Evolutionary conservation across 2,113 vertebrate species (phyloP), one percentile per base, ranked within the genome.

Genomic region (Pelecanus crispus): DNA sequence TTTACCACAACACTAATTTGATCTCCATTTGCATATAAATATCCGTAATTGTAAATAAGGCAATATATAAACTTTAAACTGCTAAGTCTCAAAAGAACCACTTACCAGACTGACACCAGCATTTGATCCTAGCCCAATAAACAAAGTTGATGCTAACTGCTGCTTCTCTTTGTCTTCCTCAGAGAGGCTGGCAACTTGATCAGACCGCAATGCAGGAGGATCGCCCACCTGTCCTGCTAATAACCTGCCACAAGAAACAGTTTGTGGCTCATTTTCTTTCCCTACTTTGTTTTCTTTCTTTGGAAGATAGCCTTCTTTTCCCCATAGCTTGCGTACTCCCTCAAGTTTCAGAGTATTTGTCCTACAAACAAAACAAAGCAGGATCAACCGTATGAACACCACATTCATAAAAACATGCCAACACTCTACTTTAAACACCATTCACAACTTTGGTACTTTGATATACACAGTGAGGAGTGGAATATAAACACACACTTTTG

Each of bases 251-350:
- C 98, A 96, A 50, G 98, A 75, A 72, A 90, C 86, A 55, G 97
- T 59, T 1, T 86, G 94, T 55, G 97, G 86, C 49, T 96, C 97
- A 1, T 91, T 88, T 26, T 95, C 86, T 74, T 98, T 97, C 61
- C 97, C 98, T 31, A 3, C 72, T 91, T 96, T 87, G 56, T 14
- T 96, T 59, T 99, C 98, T 92, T 97, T 99, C 97, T 98, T 98
- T 21, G 97, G 98, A 67, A 99, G 98, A 92, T 99, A 99, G 13
- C 99, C 99, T 40, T 99, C 99, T 95, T 98, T 99, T 8, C 99
- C 99, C 99, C 99, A 99, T 8, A 99, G 97, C 83, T 98, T 98
- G 89, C 98, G 99, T 70, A 99, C 97, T 58, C 99, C 99, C 21
- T 99, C 99, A 19, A 99, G 97, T 96, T 99, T 99, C 93, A 99